Evolutionary conservation across 2,888 invertebrate genomes (phyloP).

Genomic region (Gandaritis pyraliata): DNA sequence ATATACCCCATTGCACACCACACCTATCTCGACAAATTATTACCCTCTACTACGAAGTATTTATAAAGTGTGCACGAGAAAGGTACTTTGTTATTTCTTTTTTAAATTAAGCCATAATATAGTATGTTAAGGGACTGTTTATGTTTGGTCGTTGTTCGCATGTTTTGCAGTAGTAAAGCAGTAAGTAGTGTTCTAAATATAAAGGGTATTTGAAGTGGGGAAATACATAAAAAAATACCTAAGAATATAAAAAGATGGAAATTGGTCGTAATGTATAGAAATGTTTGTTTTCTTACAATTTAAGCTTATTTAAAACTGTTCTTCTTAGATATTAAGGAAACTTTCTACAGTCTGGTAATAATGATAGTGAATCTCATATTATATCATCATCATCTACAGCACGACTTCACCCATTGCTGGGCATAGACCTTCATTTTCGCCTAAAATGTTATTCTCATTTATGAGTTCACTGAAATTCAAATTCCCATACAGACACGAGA

Average conservation of each 20-base stretch:
- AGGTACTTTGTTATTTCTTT: slow-evolving; percentile 23
- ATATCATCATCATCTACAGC: too few relatives aligned
- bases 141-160: slow-evolving; percentile 37
- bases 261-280: not conserved
- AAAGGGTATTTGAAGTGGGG: slow-evolving; percentile 19
- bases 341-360: too few relatives aligned
- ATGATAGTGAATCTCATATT: too few relatives aligned
- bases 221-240: slow-evolving; percentile 8
- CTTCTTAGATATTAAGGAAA: too few relatives aligned
- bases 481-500: too few relatives aligned
- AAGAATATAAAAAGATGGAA: not conserved
- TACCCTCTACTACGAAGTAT: slow-evolving; percentile 31
- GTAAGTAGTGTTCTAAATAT: slow-evolving; percentile 33
- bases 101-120: slow-evolving; percentile 39
- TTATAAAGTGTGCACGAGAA: slow-evolving; percentile 30
- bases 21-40: slow-evolving; percentile 40
- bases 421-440: too few relatives aligned
- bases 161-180: slow-evolving; percentile 36
- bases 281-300: too few relatives aligned
- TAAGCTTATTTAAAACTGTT: too few relatives aligned
- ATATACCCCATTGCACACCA: slow-evolving; percentile 38
- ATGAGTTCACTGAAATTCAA: too few relatives aligned
- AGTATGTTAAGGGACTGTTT: slow-evolving; percentile 34
- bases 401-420: too few relatives aligned
- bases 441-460: too few relatives aligned